phyloP scores from a whole-genome alignment of 1,140 invertebrate species.

The Oedothorax gibbosus region DNA sequence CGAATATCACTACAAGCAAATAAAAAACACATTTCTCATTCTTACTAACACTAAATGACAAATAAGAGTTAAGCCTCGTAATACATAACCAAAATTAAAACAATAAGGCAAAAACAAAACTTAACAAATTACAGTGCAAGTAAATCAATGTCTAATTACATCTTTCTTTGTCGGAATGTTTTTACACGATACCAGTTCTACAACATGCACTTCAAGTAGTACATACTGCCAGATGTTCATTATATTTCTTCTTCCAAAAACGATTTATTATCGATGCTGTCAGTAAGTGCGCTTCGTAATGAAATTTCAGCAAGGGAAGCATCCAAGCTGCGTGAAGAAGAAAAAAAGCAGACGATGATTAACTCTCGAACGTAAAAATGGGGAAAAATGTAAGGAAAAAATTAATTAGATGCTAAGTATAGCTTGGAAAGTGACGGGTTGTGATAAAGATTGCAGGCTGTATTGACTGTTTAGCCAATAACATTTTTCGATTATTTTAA shows the following conservation, averaged over 20 bases:
- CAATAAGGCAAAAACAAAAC: background rate
- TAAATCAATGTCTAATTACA: slow-evolving; percentile 48
- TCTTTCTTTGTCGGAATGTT: background rate
- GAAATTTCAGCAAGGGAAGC: background rate
- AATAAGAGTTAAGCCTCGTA: too few species aligned
- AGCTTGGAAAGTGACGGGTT: background rate
- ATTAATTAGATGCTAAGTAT: slow-evolving; percentile 35
- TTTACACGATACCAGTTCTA: background rate
- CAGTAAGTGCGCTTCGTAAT: background rate
- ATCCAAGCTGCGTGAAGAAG: background rate
- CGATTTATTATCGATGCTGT: slow-evolving; percentile 30
- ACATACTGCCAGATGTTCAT: background rate
- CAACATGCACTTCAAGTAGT: background rate
- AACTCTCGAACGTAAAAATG: slow-evolving; percentile 22
- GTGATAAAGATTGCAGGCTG: background rate
- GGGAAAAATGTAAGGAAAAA: slow-evolving; percentile 3
- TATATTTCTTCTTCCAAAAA: background rate
- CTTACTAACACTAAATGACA: too few species aligned
- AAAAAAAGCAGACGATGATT: background rate
- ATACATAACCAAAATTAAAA: background rate
- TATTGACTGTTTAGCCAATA: slow-evolving; percentile 32
- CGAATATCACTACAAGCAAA: too few species aligned
- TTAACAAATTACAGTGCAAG: slow-evolving; percentile 2
- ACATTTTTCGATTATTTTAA: background rate
- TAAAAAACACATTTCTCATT: too few species aligned